Conservation (phyloP, 2,113 vertebrate genomes). For the Scytalopus superciliaris region DNA sequence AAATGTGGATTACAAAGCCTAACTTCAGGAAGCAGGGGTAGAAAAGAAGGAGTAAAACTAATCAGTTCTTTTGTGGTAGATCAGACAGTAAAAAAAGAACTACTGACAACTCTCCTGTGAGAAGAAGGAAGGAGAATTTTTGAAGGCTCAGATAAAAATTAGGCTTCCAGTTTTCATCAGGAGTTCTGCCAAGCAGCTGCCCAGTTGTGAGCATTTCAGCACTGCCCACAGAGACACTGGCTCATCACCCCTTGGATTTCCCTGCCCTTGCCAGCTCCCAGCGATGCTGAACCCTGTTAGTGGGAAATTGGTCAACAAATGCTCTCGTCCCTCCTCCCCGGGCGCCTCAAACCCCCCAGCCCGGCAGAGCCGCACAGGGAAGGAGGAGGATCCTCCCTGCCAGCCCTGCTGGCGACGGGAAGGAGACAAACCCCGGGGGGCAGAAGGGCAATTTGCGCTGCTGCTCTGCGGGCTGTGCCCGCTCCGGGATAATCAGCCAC, state of each 20-base stretch:
- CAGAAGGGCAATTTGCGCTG: slow-evolving; percentile 27
- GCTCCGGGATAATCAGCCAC: slow-evolving; percentile 31
- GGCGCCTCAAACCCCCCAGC: neutral
- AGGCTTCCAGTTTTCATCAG: neutral
- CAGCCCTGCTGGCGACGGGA: neutral
- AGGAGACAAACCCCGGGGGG: neutral
- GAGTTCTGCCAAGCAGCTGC: neutral
- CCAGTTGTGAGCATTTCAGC: neutral
- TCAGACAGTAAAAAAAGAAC: neutral
- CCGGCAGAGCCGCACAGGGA: neutral
- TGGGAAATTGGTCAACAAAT: neutral
- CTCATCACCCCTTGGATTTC: neutral
- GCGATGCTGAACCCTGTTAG: neutral
- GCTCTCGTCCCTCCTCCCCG: neutral
- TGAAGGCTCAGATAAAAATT: neutral
- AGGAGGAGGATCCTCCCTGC: neutral
- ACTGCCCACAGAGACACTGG: neutral
- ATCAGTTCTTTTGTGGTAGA: neutral
- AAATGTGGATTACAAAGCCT: neutral
- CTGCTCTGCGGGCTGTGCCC: neutral
- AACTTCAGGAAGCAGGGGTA: neutral
- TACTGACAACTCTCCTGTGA: neutral
- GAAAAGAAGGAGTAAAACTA: neutral
- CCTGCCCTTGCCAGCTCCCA: neutral
- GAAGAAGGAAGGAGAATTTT: neutral